Base-by-base conservation (phyloP, 2,888 invertebrate genomes). In the Serripes groenlandicus region DNA sequence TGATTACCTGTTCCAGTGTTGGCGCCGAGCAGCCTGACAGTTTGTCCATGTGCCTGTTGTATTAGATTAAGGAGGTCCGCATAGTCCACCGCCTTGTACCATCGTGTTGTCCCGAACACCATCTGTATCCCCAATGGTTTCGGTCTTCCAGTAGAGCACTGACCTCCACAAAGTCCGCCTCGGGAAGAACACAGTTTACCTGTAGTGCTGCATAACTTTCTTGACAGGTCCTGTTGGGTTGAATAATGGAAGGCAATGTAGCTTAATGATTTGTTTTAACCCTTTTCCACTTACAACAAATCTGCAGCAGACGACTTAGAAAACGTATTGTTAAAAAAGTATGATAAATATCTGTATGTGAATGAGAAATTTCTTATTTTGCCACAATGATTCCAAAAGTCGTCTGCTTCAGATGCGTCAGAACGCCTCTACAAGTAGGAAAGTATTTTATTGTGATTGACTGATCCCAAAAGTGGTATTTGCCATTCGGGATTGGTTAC, bases 1-100 rank as follows among this genome's bases (percentile, higher is more conserved):
- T n/a, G n/a, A n/a, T n/a, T 94, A 97, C 97, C 97, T 94, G 96
- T 96, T 4, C 96, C 97, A 1, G 97, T 97, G 91, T 97, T 97
- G 32, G 97, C 97, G 30, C 96, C 96, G 3, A 97, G 96, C 0
- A 97, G 92, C 88, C 96, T 84, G 69, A 89, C 83, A 34, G 81
- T 90, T 56, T 86, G 86, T 9, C 83, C 85, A 7, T 78, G 81
- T 60, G 86, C 78, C 52, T 89, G 85, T 5, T 81, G 70, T 26
- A 93, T 70, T 11, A 91, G 64, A 18, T 79, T 66, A 35, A 86
- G 75, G 35, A 92, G 80, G 15, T 91, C 89, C 7, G 83, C 49
- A 30, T 90, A 78, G 7, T 81, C 83, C 30, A 89, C 88, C 0
- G 93, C 92, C 52, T 90, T 90, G 68, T 88, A 84, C 92, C 92